These are phyloP conservation scores for Amphipyra tragopoginis DNA, from an alignment of 2,888 invertebrate genomes.

Conservation along the genomic window DNA sequence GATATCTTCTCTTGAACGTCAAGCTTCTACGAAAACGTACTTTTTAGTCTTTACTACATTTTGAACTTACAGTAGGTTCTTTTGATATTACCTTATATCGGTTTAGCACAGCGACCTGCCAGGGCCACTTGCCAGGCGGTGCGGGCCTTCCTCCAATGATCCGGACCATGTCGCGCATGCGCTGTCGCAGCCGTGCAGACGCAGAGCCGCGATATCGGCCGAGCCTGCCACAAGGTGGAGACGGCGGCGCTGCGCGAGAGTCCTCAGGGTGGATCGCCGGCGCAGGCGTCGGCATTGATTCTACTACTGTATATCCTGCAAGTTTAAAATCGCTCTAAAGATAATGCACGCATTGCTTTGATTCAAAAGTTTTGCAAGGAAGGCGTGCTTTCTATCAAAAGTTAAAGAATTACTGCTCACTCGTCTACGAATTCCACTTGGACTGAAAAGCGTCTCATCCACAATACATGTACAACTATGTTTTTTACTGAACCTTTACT, in stretches of 20 bases:
- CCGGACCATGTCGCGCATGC: conserved; percentile 91
- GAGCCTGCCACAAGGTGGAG: conserved; percentile 75
- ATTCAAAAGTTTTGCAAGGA: too few relatives aligned
- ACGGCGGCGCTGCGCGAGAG: conserved; percentile 58
- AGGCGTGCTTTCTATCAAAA: too few relatives aligned
- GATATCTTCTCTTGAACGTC: too few relatives aligned
- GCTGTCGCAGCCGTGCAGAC: conserved; percentile 70
- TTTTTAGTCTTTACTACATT: too few relatives aligned
- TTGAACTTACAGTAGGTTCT: not conserved
- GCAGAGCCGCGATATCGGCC: conserved; percentile 76
- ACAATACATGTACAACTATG: too few relatives aligned
- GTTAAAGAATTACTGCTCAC: too few relatives aligned
- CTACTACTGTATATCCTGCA: conserved; percentile 77
- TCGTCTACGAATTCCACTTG: too few relatives aligned
- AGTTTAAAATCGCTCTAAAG: conserved; percentile 36
- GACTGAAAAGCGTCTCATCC: too few relatives aligned
- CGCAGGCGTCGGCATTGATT: conserved; percentile 76
- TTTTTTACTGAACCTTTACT: too few relatives aligned
- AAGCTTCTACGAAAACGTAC: too few relatives aligned
- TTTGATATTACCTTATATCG: conserved; percentile 91
- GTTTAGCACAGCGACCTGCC: conserved; percentile 98
- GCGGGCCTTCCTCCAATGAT: conserved; percentile 97
- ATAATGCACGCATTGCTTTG: not conserved
- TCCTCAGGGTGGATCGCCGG: conserved; percentile 78
- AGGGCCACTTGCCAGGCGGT: conserved; percentile 96